Evolutionary conservation across 2,888 invertebrate species (phyloP).

Genomic region (Prosapia bicincta): DNA sequence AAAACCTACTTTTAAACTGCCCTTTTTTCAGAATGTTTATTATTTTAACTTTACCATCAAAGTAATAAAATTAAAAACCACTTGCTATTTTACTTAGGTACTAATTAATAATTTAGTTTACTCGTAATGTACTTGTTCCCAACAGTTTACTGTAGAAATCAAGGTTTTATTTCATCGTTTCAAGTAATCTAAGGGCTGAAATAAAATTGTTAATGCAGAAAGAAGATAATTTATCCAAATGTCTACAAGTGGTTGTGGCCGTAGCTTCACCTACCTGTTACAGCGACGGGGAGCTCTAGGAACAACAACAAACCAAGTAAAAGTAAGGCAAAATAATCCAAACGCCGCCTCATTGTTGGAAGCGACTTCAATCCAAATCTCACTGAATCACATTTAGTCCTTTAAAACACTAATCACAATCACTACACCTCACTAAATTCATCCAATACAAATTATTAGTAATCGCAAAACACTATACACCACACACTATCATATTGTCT

Average conservation of each 20-base stretch:
- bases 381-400: slow-evolving; percentile 35
- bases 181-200: not conserved
- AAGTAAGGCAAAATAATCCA: slow-evolving; percentile 35
- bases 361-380: slow-evolving; percentile 30
- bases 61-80: too few relatives aligned
- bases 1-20: too few relatives aligned
- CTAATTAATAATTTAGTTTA: too few relatives aligned
- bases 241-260: not conserved
- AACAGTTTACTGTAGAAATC: too few relatives aligned
- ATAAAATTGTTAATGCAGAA: not conserved
- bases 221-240: not conserved
- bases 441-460: slow-evolving; percentile 9
- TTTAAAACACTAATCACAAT: slow-evolving; percentile 26
- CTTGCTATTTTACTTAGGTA: too few relatives aligned
- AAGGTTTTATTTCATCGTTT: not conserved
- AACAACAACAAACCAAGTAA: slow-evolving; percentile 28
- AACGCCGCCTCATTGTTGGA: slow-evolving; percentile 38
- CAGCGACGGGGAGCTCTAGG: slow-evolving; percentile 32
- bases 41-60: too few relatives aligned
- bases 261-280: slow-evolving; percentile 33
- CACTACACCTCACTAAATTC: slow-evolving; percentile 26
- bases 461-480: slow-evolving; percentile 15
- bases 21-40: too few relatives aligned
- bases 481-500: slow-evolving; percentile 19
- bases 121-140: too few relatives aligned